Percentiles rank a stretch among this genome's conserved stretches.
phyloP scores from a whole-genome alignment of 2,797 vertebrate species.

The Hippoglossus hippoglossus region DNA sequence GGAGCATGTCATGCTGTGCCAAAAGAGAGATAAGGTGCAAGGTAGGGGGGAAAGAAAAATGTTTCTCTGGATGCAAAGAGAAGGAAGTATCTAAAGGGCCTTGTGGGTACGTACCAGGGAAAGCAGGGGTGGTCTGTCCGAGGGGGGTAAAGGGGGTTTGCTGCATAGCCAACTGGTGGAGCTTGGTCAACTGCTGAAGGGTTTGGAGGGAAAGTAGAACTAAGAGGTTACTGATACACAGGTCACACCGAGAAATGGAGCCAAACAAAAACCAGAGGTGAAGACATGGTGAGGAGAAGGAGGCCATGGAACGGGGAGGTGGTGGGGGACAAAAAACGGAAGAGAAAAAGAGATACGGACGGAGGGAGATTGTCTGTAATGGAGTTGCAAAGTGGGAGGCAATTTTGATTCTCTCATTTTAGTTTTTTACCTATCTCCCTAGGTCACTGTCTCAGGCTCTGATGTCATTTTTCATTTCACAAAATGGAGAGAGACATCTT shows the following conservation, averaged over 20 bases:
- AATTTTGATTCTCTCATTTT: neutral
- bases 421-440: neutral
- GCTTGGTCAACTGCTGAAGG: conserved; percentile 99
- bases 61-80: conserved; percentile 88
- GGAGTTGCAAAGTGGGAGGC: neutral
- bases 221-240: conserved; percentile 98
- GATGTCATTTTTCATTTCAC: conserved; percentile 1
- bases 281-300: conserved; percentile 85
- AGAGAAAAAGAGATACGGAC: conserved; percentile 56
- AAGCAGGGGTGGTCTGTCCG: conserved; percentile 99
- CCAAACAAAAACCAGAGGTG: conserved; percentile 81
- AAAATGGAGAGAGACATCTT: conserved; percentile 3
- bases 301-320: conserved; percentile 89
- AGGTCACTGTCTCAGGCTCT: neutral
- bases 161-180: conserved; percentile 99
- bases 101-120: conserved; percentile 98
- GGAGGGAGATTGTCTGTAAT: conserved; percentile 41
- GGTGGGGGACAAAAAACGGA: conserved; percentile 76
- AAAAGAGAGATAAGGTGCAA: conserved; percentile 78
- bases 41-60: conserved; percentile 60
- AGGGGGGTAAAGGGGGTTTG: conserved; percentile 99
- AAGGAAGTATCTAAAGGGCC: conserved; percentile 91
- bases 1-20: conserved; percentile 77
- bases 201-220: conserved; percentile 99
- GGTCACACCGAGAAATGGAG: conserved; percentile 91